These are phyloP conservation scores for Drosophila atroscutellata DNA, from an alignment of 2,888 invertebrate species.

Conservation along the genomic window DNA sequence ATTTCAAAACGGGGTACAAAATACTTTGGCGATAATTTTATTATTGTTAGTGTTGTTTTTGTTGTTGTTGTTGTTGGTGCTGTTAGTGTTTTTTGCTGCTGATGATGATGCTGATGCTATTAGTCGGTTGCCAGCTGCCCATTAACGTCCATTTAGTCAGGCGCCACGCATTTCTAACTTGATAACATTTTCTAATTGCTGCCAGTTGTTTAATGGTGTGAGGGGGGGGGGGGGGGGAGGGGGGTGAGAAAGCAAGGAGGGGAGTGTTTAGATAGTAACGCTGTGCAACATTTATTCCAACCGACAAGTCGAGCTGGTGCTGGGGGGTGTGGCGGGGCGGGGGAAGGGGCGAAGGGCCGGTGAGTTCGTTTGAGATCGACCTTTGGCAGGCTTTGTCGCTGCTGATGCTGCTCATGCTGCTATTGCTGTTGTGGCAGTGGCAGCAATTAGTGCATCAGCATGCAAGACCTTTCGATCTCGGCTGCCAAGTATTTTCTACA, in stretches of 20 bases:
- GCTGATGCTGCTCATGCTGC: constrained; percentile 15
- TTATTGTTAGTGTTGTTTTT: constrained; percentile 57
- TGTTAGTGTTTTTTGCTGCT: constrained; percentile 38
- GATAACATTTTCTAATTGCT: constrained; percentile 78
- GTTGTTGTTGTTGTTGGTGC: constrained; percentile 25
- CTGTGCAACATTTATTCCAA: constrained; percentile 66
- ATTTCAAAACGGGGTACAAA: constrained; percentile 57
- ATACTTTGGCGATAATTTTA: constrained; percentile 69
- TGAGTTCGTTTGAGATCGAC: constrained; percentile 16
- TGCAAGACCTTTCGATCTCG: constrained; percentile 57
- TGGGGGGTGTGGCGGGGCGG: not conserved
- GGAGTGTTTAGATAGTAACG: not conserved
- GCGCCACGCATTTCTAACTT: constrained; percentile 79
- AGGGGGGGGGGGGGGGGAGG: not conserved
- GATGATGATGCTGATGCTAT: constrained; percentile 60
- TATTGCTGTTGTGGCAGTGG: constrained; percentile 34
- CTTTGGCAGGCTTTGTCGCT: constrained; percentile 37
- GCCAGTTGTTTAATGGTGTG: constrained; percentile 57
- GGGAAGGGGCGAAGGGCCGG: not conserved
- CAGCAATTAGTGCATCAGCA: constrained; percentile 74
- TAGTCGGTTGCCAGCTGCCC: constrained; percentile 79
- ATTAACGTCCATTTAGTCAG: constrained; percentile 79
- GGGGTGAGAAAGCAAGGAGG: not conserved
- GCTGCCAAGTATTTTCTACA: constrained; percentile 11
- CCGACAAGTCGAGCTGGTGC: constrained; percentile 51